Evolutionary conservation across 2,113 vertebrate species (phyloP).

Genomic region (Tiliqua scincoides): DNA sequence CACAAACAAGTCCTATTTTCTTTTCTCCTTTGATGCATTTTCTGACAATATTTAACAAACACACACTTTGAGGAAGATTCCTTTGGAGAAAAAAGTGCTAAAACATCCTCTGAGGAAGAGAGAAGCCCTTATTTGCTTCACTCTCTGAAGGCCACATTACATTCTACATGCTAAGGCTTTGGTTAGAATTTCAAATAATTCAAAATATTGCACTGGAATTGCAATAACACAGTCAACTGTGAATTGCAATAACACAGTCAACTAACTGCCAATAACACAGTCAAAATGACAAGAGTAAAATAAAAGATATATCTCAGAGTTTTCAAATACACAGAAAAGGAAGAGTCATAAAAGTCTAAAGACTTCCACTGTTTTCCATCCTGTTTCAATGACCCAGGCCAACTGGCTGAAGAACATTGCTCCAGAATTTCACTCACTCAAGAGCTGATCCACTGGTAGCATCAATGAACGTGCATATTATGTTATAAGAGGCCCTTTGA

Average conservation of each 20-base stretch:
- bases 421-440: neutral
- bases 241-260: neutral
- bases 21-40: slow-evolving; percentile 44
- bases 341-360: no score
- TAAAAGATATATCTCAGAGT: neutral
- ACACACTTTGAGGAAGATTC: slow-evolving; percentile 50
- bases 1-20: slow-evolving; percentile 53
- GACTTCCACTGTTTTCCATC: neutral
- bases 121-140: neutral
- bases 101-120: slow-evolving; percentile 32
- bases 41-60: slow-evolving; percentile 56
- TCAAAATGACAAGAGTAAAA: slow-evolving; percentile 23
- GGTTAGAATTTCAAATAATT: slow-evolving; percentile 47
- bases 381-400: neutral
- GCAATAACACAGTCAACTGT: neutral
- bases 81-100: slow-evolving; percentile 49
- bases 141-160: slow-evolving; percentile 1
- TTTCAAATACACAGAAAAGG: neutral
- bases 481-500: neutral
- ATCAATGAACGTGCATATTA: neutral
- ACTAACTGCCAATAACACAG: no score
- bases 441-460: neutral
- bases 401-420: neutral
- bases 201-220: slow-evolving; percentile 29
- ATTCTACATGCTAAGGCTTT: slow-evolving; percentile 50